Percentiles rank a stretch among this genome's conserved stretches.
These are phyloP conservation scores for Drosophila heteroneura DNA, from an alignment of 2,888 invertebrate genomes.

Conservation along the genomic window DNA sequence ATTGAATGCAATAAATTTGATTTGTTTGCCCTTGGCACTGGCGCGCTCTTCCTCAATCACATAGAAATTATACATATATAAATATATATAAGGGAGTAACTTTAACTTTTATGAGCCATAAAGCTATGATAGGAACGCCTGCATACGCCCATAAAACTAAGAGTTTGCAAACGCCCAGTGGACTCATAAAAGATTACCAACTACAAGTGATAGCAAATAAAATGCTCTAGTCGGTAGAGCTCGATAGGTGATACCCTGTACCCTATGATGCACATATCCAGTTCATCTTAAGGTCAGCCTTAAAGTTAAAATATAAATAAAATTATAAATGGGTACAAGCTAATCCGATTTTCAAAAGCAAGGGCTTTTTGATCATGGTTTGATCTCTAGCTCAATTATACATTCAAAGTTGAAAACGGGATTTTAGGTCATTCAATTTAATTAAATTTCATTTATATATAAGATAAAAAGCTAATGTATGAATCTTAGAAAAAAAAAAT, in stretches of 20 bases:
- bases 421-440: too few species aligned
- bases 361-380: too few species aligned
- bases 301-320: too few species aligned
- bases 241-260: not conserved
- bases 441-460: too few species aligned
- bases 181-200: slow-evolving; percentile 55
- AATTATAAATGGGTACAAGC: too few species aligned
- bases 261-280: not conserved
- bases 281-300: too few species aligned
- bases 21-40: slow-evolving; percentile 54
- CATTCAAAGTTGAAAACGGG: too few species aligned
- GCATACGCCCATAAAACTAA: slow-evolving; percentile 59
- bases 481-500: too few species aligned
- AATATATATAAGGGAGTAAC: slow-evolving; percentile 29
- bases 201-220: slow-evolving; percentile 31
- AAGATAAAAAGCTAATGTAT: too few species aligned
- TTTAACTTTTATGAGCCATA: slow-evolving; percentile 63
- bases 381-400: too few species aligned
- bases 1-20: slow-evolving; percentile 59
- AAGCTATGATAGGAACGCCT: slow-evolving; percentile 69
- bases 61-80: slow-evolving; percentile 8
- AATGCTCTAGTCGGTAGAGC: slow-evolving; percentile 1
- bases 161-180: slow-evolving; percentile 41
- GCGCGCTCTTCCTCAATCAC: slow-evolving; percentile 31
- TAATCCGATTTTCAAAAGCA: too few species aligned